Evolutionary conservation across 2,888 invertebrate genomes (phyloP).

Genomic region (Lamellibrachia columna): DNA sequence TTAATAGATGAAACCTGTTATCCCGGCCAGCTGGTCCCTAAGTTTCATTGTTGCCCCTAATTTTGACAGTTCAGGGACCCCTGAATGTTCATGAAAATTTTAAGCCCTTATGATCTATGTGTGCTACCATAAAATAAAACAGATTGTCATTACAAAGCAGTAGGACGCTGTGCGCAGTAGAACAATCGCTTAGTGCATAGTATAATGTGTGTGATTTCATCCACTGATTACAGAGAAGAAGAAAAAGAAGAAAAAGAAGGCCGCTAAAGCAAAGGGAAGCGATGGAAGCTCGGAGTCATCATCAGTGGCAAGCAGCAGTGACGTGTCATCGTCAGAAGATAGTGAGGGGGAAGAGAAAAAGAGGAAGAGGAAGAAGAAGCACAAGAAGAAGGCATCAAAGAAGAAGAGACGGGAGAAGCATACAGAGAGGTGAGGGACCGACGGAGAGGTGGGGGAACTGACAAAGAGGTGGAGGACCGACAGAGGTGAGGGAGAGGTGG

Average conservation of each 20-base stretch:
- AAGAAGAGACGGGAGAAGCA: conserved; percentile 50
- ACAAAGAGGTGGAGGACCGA: not conserved
- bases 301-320: not conserved
- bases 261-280: not conserved
- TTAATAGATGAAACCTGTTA: too few relatives aligned
- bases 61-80: too few relatives aligned
- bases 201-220: not conserved
- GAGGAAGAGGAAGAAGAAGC: conserved; percentile 56
- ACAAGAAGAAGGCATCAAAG: conserved; percentile 48
- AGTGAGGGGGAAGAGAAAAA: conserved; percentile 67
- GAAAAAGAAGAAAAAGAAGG: not conserved
- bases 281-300: not conserved
- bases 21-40: too few relatives aligned
- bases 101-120: not conserved
- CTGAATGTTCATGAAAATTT: too few relatives aligned
- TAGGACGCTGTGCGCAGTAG: not conserved
- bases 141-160: not conserved
- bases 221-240: not conserved
- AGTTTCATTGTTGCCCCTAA: too few relatives aligned
- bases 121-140: not conserved
- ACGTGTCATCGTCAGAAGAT: not conserved
- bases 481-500: not conserved
- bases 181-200: not conserved
- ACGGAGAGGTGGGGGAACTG: not conserved
- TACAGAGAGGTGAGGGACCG: conserved; percentile 21